These are phyloP conservation scores for Brevipalpus yothersi DNA, from an alignment of 1,140 invertebrate species.

Conservation along the genomic window DNA sequence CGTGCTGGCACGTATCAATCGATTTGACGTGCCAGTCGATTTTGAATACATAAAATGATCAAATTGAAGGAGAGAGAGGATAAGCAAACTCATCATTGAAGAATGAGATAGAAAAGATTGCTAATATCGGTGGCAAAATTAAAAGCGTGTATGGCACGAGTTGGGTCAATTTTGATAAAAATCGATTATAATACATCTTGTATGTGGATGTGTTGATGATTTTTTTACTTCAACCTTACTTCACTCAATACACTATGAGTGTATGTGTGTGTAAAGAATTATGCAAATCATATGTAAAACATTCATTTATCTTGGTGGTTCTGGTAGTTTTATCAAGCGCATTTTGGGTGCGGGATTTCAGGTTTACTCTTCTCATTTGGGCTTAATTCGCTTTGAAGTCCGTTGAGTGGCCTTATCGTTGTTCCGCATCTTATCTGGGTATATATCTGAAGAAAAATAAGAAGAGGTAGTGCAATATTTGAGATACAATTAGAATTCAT, in stretches of 20 bases:
- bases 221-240: not conserved
- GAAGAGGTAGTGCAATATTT: too few relatives aligned
- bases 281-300: not conserved
- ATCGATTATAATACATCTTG: not conserved
- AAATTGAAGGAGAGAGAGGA: not conserved
- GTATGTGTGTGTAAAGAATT: not conserved
- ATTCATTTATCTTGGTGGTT: not conserved
- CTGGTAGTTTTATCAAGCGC: not conserved
- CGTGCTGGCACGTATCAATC: too few relatives aligned
- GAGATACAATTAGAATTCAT: too few relatives aligned
- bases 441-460: too few relatives aligned
- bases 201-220: not conserved
- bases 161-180: not conserved
- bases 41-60: too few relatives aligned
- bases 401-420: too few relatives aligned
- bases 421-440: too few relatives aligned
- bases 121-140: not conserved
- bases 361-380: not conserved
- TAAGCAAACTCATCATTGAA: not conserved
- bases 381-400: too few relatives aligned
- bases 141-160: not conserved
- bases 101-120: not conserved
- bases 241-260: not conserved
- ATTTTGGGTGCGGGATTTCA: not conserved
- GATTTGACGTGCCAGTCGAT: too few relatives aligned